A percentile compares a stretch with the other conserved stretches of the same genome.
phyloP scores from a whole-genome alignment of 1,140 invertebrate genomes.

The Maconellicoccus hirsutus region DNA sequence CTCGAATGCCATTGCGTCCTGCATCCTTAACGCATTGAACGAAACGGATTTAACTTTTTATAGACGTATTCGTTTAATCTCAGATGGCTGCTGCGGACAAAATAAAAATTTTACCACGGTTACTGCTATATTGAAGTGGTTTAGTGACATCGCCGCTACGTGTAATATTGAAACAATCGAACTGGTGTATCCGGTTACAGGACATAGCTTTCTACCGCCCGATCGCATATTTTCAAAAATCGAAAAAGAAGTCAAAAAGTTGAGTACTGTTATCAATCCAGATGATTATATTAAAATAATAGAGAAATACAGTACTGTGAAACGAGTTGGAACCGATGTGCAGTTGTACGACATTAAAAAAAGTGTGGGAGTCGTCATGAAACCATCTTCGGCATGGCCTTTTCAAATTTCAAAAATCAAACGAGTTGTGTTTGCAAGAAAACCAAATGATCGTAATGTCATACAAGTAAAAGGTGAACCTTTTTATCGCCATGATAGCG shows the following conservation, averaged over 20 bases:
- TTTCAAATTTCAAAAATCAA: no score
- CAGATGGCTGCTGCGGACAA: constrained; percentile 24
- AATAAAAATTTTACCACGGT: constrained; percentile 25
- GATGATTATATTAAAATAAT: constrained; percentile 26
- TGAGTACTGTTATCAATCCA: constrained; percentile 27
- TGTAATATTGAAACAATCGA: constrained; percentile 29
- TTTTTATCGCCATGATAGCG: no score
- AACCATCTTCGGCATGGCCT: no score
- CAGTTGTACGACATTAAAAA: no score
- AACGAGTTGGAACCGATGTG: background rate
- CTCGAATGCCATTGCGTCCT: constrained; percentile 32
- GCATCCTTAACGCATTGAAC: constrained; percentile 29
- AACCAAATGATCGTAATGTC: no score
- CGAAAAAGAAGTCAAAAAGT: constrained; percentile 31
- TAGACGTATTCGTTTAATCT: constrained; percentile 22
- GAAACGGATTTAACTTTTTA: constrained; percentile 22
- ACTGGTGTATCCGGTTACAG: constrained; percentile 4
- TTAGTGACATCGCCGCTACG: constrained; percentile 25
- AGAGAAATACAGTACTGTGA: constrained; percentile 21
- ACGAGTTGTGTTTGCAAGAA: no score
- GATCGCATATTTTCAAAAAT: constrained; percentile 32
- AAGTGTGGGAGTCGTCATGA: no score
- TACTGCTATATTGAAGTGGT: background rate
- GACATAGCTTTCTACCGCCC: constrained; percentile 11
- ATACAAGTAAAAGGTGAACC: no score